Evolutionary conservation across 2,797 vertebrate genomes (phyloP).

Genomic region (Liasis olivaceus): DNA sequence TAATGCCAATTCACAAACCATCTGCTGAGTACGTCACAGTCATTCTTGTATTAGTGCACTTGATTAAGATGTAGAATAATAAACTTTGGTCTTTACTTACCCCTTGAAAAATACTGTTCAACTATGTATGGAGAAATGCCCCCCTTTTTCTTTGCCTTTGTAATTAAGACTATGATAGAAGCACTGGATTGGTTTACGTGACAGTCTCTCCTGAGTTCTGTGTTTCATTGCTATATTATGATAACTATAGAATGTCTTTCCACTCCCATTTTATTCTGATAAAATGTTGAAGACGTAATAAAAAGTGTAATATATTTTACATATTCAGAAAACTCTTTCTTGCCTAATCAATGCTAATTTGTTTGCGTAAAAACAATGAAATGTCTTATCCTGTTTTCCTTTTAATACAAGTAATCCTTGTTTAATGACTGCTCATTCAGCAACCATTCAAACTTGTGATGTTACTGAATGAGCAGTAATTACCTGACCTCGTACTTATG

Average conservation of each 20-base stretch:
- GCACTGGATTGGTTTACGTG: not conserved
- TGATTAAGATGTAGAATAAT: no score
- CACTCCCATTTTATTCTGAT: not conserved
- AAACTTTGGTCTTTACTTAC: not conserved
- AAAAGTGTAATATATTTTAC: conserved; percentile 22
- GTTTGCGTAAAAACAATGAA: not conserved
- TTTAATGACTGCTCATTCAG: not conserved
- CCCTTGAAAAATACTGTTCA: not conserved
- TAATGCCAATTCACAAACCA: no score
- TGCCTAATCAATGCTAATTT: not conserved
- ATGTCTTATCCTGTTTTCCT: not conserved
- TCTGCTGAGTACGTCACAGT: no score
- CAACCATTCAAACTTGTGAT: not conserved
- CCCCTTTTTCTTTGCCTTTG: not conserved
- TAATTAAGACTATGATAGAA: not conserved
- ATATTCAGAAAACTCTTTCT: not conserved
- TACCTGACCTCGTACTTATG: not conserved
- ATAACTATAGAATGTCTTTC: not conserved
- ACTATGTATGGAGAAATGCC: not conserved
- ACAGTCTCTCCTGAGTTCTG: not conserved
- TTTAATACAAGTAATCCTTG: not conserved
- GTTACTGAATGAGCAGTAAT: not conserved
- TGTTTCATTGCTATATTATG: not conserved
- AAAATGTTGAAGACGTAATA: conserved; percentile 14
- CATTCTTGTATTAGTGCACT: no score